Base-by-base conservation (phyloP, 2,113 vertebrate species). In the Leucoraja erinaceus region DNA sequence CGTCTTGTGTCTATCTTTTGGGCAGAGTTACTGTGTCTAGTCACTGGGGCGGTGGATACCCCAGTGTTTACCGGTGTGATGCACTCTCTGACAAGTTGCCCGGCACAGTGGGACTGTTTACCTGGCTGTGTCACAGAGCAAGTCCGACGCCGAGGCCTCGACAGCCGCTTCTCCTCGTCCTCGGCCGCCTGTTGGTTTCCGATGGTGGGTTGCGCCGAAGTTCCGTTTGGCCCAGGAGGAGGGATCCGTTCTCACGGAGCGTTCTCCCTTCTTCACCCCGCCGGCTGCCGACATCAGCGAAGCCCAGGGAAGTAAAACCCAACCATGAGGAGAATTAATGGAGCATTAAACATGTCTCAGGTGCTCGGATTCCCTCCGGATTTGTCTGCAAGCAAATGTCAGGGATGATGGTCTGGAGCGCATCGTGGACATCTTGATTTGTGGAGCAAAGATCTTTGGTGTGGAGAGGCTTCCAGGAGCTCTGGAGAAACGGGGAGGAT, bases 231-330 rank as follows among this genome's bases (percentile, higher is more conserved):
- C 33, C 9, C 63, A 68, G 33, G 88, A 91, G 18, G 9, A 70
- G 66, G 66, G 31, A 9, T 88, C 59, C 28, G n/a, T 59, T 63
- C 59, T n/a, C 28, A 28, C 2, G 31, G 88, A 72, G 63, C 38
- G 4, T 25, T 31, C 16, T 2, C 2, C 88, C 88, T 12, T 70
- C 10, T 70, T 72, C 31, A 33, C 33, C 66, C 66, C 20, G 88
- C 33, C 18, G 63, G 88, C 88, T 91, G 88, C 66, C 38, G 88
- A 91, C 88, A 91, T 91, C 31, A 72, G 88, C 63, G 25, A 72
- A 10, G 20, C 66, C 10, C 31, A 22, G 88, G 5, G 8, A 12
- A 7, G n/a, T 1, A 20, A n/a, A 12, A 5, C 56, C 5, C 22
- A 61, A 88, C 9, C 18, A 9, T 22, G 25, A 56, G 33, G 81